A percentile compares a stretch with the other conserved stretches of the same genome.
These are phyloP conservation scores for Temnothorax curvispinosus DNA, from an alignment of 1,140 invertebrate genomes.

Conservation along the genomic window DNA sequence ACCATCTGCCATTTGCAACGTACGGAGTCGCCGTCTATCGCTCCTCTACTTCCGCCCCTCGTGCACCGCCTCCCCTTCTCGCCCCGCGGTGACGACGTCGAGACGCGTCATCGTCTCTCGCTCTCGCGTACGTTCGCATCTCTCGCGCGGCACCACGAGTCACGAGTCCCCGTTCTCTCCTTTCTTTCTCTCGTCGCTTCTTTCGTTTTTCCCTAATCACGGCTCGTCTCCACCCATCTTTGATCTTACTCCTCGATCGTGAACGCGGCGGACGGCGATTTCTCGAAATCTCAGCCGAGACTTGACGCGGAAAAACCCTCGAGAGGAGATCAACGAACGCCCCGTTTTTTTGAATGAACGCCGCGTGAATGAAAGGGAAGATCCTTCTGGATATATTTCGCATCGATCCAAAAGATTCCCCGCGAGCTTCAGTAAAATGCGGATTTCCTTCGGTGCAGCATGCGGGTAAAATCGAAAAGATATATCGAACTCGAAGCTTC, in stretches of 20 bases:
- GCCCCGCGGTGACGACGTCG: not conserved
- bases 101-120: conserved; percentile 2
- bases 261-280: not conserved
- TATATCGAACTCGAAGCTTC: not conserved
- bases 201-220: not conserved
- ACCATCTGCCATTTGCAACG: conserved; percentile 34
- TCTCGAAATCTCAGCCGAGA: not conserved
- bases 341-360: not conserved
- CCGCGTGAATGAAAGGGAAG: not conserved
- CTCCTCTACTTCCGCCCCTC: conserved; percentile 22
- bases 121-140: not conserved
- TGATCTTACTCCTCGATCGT: not conserved
- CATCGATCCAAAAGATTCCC: not conserved
- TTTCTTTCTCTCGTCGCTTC: not conserved
- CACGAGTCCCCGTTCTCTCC: not conserved
- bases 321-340: not conserved
- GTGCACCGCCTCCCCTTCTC: not conserved
- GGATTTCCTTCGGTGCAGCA: too few species aligned
- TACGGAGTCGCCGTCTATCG: conserved; percentile 53
- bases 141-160: too few species aligned
- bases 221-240: not conserved
- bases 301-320: not conserved
- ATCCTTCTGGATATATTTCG: not conserved
- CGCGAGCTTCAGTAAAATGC: not conserved
- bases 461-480: not conserved